Evolutionary conservation across 2,113 vertebrate genomes (phyloP).

Genomic region (Chionis minor): DNA sequence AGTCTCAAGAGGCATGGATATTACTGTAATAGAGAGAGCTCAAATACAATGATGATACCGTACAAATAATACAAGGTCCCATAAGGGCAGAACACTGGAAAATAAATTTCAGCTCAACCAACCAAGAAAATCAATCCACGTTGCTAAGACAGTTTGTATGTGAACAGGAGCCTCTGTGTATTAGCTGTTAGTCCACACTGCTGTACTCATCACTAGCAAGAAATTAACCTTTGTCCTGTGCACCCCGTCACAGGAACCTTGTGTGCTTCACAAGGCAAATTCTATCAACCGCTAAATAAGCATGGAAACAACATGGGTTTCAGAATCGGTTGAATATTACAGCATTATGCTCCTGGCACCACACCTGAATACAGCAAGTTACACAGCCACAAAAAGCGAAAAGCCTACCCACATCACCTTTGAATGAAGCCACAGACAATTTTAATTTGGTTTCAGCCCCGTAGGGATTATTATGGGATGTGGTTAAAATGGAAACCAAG

Average conservation of each 20-base stretch:
- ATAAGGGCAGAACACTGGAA: not conserved
- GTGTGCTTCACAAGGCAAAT: not conserved
- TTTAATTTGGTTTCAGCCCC: not conserved
- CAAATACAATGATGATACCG: not conserved
- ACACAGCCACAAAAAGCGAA: not conserved
- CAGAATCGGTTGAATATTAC: not conserved
- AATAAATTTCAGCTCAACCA: constrained; percentile 17
- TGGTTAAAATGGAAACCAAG: not conserved
- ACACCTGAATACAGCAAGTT: not conserved
- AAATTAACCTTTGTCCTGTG: not conserved
- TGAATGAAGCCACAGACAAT: not conserved
- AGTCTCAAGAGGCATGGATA: not conserved
- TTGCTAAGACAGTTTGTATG: not conserved
- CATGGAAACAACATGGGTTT: not conserved
- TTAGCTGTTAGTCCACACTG: not conserved
- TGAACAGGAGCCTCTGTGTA: not conserved
- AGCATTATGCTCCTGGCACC: not conserved
- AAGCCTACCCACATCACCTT: not conserved
- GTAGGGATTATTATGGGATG: not conserved
- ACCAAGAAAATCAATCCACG: not conserved
- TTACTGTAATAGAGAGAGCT: not conserved
- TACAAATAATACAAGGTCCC: not conserved
- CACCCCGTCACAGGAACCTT: not conserved
- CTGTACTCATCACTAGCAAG: not conserved
- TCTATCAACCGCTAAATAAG: not conserved